phyloP scores from a whole-genome alignment of 2,113 vertebrate species.

The Synodontis membranacea region DNA sequence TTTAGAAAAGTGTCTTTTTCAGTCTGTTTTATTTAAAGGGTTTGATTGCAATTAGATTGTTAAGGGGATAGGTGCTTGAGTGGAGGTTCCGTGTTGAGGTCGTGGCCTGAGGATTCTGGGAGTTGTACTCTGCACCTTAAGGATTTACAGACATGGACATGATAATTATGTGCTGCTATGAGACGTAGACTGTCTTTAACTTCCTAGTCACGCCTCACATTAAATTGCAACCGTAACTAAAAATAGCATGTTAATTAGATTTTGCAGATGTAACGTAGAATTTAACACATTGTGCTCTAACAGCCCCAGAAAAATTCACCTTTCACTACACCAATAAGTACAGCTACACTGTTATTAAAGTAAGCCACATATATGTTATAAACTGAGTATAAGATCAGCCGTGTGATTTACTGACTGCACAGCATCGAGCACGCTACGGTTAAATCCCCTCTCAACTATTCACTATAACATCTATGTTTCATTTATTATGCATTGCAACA shows the following conservation, averaged over 20 bases:
- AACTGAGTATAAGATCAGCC: background rate
- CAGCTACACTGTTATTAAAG: background rate
- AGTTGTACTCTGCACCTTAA: background rate
- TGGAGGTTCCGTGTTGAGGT: background rate
- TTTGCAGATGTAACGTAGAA: background rate
- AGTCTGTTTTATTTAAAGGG: background rate
- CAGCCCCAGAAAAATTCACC: background rate
- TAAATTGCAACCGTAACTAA: background rate
- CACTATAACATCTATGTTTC: background rate
- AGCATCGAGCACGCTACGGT: background rate
- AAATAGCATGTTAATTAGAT: slow-evolving; percentile 15
- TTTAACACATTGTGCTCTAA: background rate
- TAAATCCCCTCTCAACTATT: background rate
- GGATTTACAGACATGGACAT: background rate
- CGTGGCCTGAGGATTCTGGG: background rate
- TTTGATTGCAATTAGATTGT: background rate
- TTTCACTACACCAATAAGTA: background rate
- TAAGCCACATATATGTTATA: background rate
- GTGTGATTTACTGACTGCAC: background rate
- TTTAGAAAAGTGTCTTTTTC: background rate
- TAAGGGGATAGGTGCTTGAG: background rate
- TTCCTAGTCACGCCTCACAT: background rate
- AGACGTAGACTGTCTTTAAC: background rate
- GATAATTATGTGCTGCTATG: slow-evolving; percentile 20
- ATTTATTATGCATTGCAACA: background rate